Conservation (phyloP, 2,797 vertebrate species). For the Zonotrichia albicollis region DNA sequence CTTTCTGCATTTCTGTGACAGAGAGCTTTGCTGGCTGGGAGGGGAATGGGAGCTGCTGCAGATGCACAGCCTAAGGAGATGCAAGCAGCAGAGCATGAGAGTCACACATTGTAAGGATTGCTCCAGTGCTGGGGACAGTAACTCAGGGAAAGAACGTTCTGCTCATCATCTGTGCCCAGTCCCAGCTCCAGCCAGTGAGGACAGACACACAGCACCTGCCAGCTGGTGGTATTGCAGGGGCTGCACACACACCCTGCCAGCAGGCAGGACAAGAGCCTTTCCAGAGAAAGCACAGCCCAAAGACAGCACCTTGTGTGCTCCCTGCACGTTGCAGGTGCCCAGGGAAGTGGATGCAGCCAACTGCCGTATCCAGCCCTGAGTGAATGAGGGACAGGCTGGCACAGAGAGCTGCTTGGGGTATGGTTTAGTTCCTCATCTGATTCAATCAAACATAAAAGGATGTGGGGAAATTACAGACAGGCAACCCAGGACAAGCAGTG, state of each 20-base stretch:
- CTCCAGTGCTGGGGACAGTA: not conserved
- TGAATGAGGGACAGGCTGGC: not conserved
- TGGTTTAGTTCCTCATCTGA: not conserved
- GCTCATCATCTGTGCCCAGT: fast-evolving
- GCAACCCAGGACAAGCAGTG: not conserved
- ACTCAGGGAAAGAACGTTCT: not conserved
- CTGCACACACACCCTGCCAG: not conserved
- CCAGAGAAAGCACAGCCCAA: not conserved
- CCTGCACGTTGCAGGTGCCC: not conserved
- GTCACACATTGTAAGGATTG: fast-evolving
- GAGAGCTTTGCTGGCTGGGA: not conserved
- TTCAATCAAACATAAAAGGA: not conserved
- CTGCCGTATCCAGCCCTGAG: not conserved
- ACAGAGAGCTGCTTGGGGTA: not conserved
- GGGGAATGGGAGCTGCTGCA: not conserved
- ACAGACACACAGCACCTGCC: not conserved
- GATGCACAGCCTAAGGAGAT: not conserved
- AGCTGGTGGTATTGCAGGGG: not conserved
- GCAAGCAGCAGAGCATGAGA: not conserved
- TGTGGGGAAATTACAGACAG: not conserved
- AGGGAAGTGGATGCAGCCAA: not conserved
- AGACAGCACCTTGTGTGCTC: not conserved
- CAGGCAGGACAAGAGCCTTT: not conserved
- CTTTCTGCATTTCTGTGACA: not conserved
- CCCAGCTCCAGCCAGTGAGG: not conserved